Conservation (phyloP, 2,797 vertebrate species). For the Craterocephalus amniculus region DNA sequence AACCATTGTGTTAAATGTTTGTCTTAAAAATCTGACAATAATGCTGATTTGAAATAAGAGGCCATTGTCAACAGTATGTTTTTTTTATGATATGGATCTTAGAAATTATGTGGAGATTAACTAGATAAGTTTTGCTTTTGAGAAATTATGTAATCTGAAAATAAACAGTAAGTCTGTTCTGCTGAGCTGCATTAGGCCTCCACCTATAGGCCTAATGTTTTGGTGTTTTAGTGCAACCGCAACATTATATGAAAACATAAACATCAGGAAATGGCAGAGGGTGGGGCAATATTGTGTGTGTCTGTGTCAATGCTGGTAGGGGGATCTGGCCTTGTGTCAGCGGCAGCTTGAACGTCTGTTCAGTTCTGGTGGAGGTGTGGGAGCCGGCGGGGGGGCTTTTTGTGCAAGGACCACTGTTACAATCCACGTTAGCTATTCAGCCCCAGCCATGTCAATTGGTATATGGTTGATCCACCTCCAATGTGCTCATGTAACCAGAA, state of each 20-base stretch:
- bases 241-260: constrained; percentile 24
- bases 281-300: constrained; percentile 5
- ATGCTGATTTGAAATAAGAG: no score
- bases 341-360: constrained; percentile 66
- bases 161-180: no score
- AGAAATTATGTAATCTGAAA: no score
- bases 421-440: constrained; percentile 83
- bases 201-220: neutral
- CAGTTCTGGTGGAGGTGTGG: constrained; percentile 72
- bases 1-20: no score
- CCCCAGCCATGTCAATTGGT: constrained; percentile 89
- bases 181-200: neutral
- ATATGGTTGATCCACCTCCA: constrained; percentile 96
- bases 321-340: constrained; percentile 57
- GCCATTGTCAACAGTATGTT: no score
- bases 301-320: constrained; percentile 9
- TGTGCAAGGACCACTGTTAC: constrained; percentile 78
- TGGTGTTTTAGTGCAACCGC: neutral
- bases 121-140: no score
- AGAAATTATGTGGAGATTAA: no score
- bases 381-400: constrained; percentile 66
- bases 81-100: no score
- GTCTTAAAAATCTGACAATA: no score
- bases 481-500: constrained; percentile 99
- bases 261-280: neutral